Base-by-base conservation (phyloP, 2,113 vertebrate genomes). In the Cinclus mexicanus region DNA sequence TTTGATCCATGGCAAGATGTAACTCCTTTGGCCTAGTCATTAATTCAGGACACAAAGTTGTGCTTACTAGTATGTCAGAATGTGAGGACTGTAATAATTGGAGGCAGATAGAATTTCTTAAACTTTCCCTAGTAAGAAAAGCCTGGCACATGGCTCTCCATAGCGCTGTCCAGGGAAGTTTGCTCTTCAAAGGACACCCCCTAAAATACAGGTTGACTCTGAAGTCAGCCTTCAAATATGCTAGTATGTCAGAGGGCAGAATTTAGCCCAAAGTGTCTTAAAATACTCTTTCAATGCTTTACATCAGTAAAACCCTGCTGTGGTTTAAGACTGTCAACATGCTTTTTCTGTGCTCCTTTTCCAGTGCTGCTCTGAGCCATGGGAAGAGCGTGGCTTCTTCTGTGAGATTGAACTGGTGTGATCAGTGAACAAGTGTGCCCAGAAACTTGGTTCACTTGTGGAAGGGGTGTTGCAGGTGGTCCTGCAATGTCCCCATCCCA, bases 401-500 rank as follows among this genome's bases (percentile, higher is more conserved):
- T 42, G 15, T 13, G 26, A 57, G 56, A 20, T 29, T 68, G 29
- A 75, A 14, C 41, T 86, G 22, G 4, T 46, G 12, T 29, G 17
- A 68, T n/a, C 47, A 53, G 44, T 39, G 53, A 65, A n/a, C 15
- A 68, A 35, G 26, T 3, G 11, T 35, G 16, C 39, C n/a, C 17
- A 21, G 29, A 3, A n/a, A 37, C 19, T 31, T n/a, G 19, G 47
- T 68, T 68, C 29, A 41, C 68, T 49, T 1, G 0, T 31, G 46
- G 56, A 42, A 85, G 20, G 22, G n/a, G 5, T 46, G 24, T 25
- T 87, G 61, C 41, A 76, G 25, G 23, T 57, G 42, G 20, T 47
- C 59, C 13, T 2, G 0, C 35, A 7, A 0, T 20, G 19, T 88
- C 21, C 10, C 29, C 26, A 12, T 80, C 15, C 25, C 10, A 3